Conservation (phyloP, 2,113 vertebrate species). For the Macquaria australasica region DNA sequence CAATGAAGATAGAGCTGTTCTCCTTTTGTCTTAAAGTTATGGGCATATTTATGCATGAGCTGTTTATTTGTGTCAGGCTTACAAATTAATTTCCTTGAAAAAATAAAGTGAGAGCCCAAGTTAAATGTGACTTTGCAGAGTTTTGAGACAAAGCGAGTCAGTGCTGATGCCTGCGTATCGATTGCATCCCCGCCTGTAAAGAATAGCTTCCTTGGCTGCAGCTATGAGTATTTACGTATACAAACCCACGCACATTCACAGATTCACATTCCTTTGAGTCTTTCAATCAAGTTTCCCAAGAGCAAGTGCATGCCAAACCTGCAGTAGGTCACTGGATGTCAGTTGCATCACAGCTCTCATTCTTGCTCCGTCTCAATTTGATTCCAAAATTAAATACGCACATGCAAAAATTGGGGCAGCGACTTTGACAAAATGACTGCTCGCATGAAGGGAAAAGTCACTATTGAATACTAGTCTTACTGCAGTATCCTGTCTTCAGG, state of each 20-base stretch:
- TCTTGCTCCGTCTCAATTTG: constrained; percentile 17
- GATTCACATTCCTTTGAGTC: constrained; percentile 42
- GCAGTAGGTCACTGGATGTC: constrained; percentile 54
- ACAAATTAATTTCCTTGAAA: constrained; percentile 76
- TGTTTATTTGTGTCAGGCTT: constrained; percentile 80
- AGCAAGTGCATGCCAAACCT: constrained; percentile 29
- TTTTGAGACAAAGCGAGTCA: constrained; percentile 61
- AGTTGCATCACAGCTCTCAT: constrained; percentile 1
- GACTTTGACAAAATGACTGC: constrained; percentile 19
- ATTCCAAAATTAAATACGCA: constrained; percentile 31
- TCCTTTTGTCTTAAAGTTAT: constrained; percentile 80
- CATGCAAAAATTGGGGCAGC: constrained; percentile 23
- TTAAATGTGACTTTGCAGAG: constrained; percentile 80
- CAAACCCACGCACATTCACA: constrained; percentile 26
- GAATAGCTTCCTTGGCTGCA: constrained; percentile 26
- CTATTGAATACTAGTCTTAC: not conserved
- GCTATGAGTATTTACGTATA: constrained; percentile 20
- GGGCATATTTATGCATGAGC: constrained; percentile 80
- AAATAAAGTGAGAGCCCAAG: constrained; percentile 62
- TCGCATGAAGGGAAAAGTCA: not conserved
- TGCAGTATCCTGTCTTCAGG: not conserved
- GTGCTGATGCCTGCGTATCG: constrained; percentile 39
- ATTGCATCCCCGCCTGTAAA: constrained; percentile 32
- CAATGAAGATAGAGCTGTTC: constrained; percentile 80
- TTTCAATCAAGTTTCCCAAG: constrained; percentile 56